Percentiles rank a stretch among this genome's conserved stretches.
Evolutionary conservation across 2,888 invertebrate species (phyloP).

Genomic region (Brachyopa scutellaris): DNA sequence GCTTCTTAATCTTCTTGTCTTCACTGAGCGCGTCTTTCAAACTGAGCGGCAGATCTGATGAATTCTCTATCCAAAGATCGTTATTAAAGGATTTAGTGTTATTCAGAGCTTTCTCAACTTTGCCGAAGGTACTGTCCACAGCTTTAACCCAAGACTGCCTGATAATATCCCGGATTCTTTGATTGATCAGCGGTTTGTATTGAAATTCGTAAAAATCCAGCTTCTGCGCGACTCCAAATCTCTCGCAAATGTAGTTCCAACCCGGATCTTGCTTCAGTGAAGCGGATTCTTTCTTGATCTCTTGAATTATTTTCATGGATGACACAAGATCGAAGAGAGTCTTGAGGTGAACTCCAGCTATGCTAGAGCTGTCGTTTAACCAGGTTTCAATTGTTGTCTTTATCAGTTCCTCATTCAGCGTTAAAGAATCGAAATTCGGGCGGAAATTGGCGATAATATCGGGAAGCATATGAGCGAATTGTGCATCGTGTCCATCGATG

Average conservation of each 20-base stretch:
- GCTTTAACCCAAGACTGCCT: slow-evolving; percentile 80
- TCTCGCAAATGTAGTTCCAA: slow-evolving; percentile 85
- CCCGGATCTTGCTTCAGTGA: slow-evolving; percentile 85
- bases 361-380: slow-evolving; percentile 85
- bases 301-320: slow-evolving; percentile 87
- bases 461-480: slow-evolving; percentile 84
- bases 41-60: slow-evolving; percentile 83
- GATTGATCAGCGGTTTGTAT: slow-evolving; percentile 89
- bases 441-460: slow-evolving; percentile 82
- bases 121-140: slow-evolving; percentile 81
- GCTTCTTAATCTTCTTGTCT: slow-evolving; percentile 77
- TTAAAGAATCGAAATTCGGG: slow-evolving; percentile 77
- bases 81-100: slow-evolving; percentile 73
- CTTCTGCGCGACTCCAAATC: slow-evolving; percentile 83
- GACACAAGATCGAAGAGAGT: slow-evolving; percentile 86
- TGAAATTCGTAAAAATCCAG: slow-evolving; percentile 88
- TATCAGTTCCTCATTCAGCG: slow-evolving; percentile 78
- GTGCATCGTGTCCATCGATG: slow-evolving; percentile 84
- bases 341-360: slow-evolving; percentile 84
- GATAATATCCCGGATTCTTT: slow-evolving; percentile 86
- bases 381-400: slow-evolving; percentile 84
- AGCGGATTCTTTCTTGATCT: slow-evolving; percentile 87
- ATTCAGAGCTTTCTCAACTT: slow-evolving; percentile 81
- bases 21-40: slow-evolving; percentile 80
- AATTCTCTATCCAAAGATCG: slow-evolving; percentile 87